Base-by-base conservation (phyloP, 1,140 invertebrate genomes). In the Lepidurus apus region DNA sequence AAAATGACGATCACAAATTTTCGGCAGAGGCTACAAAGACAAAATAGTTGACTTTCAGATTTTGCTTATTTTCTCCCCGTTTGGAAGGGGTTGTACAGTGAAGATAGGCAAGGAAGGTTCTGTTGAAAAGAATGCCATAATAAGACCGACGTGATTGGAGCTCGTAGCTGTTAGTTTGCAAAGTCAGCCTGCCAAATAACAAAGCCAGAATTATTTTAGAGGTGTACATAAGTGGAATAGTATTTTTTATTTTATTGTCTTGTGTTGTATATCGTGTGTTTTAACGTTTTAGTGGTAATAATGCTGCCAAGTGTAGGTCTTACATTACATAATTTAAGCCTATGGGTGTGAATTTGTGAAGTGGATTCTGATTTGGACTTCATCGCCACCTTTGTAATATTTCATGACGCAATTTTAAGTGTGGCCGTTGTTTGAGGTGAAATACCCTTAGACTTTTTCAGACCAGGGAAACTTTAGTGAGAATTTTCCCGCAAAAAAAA, bases 221-320 rank as follows among this genome's bases (percentile, higher is more conserved):
- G 21, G 53, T 65, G 53, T 65, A 65, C 17, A 65, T 65, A 21
- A 21, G 53, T 65, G 53, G 53, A n/a, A 65, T 65, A 65, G 17
- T 65, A 65, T 65, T 65, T 34, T 65, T 17, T 17, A 65, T 65
- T 65, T 65, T 65, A 0, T 17, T 65, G 53, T 65, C 17, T 17
- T 65, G 53, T 65, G 53, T 65, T 65, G 53, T 65, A 65, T 65
- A 65, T 65, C 53, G 53, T 65, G 53, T 65, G 53, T 65, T 65
- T 47, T 65, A 65, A 65, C 53, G 53, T 65, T 65, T 65, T 65
- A 17, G 5, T 9, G 53, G 53, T 13, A 65, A 21, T 65, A 65
- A 65, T 65, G 53, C 53, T 65, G 53, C 53, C 53, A 65, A 65
- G 9, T 65, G 21, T 13, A 65, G 53, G 45, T 11, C 17, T 65